Evolutionary conservation across 2,888 invertebrate species (phyloP).

Genomic region (Parochlus steinenii): DNA sequence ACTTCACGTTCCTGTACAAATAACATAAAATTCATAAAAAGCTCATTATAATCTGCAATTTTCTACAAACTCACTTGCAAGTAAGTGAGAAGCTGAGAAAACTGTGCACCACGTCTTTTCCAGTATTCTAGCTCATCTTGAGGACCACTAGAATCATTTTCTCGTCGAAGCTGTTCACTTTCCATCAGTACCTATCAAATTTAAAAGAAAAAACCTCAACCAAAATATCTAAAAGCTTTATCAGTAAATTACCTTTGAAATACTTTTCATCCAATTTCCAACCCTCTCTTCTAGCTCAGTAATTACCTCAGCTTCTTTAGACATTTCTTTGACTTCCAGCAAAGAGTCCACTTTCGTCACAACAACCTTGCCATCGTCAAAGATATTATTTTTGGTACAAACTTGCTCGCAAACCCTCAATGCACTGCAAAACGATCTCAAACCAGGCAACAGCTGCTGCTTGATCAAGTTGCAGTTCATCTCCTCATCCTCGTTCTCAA

Average conservation of each 20-base stretch:
- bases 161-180: constrained; percentile 79
- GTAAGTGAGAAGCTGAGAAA: constrained; percentile 69
- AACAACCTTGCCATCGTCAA: constrained; percentile 51
- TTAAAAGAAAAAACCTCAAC: not conserved
- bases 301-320: constrained; percentile 47
- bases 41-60: too few relatives aligned
- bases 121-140: constrained; percentile 92
- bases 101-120: constrained; percentile 88
- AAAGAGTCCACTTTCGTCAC: constrained; percentile 42
- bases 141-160: constrained; percentile 83
- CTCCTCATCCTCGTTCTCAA: constrained; percentile 67
- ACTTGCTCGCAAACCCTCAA: constrained; percentile 74
- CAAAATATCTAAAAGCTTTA: not conserved
- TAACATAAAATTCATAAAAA: not conserved
- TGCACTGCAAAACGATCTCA: constrained; percentile 80
- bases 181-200: constrained; percentile 54
- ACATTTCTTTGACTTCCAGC: constrained; percentile 52
- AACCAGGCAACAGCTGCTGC: constrained; percentile 62
- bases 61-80: constrained; percentile 35
- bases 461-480: constrained; percentile 64
- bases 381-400: constrained; percentile 58
- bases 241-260: constrained; percentile 43
- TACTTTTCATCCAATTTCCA: constrained; percentile 60
- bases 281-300: constrained; percentile 54
- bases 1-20: constrained; percentile 47